A percentile compares a stretch with the other conserved stretches of the same genome.
phyloP scores from a whole-genome alignment of 2,113 vertebrate genomes.

The Lepus americanus region DNA sequence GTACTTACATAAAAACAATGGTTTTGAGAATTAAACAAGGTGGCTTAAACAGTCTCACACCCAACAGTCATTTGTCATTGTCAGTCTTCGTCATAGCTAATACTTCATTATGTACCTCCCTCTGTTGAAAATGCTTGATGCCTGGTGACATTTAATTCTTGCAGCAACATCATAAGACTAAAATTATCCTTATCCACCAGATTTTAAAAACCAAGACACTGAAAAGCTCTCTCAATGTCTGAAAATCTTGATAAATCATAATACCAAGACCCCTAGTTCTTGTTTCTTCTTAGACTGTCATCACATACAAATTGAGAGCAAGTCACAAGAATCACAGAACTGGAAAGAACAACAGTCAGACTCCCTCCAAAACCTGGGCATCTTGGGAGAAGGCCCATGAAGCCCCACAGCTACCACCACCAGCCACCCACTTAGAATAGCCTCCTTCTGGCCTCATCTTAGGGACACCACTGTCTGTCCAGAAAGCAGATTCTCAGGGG shows the following conservation, averaged over 20 bases:
- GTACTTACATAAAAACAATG: not conserved
- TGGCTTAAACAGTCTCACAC: not conserved
- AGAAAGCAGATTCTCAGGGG: not conserved
- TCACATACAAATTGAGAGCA: not conserved
- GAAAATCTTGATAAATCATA: not conserved
- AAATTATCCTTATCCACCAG: not conserved
- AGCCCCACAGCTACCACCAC: accelerated
- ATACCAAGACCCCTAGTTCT: not conserved
- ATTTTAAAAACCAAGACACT: not conserved
- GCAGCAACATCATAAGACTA: not conserved
- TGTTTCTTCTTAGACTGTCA: not conserved
- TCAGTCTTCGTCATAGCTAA: not conserved
- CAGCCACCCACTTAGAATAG: not conserved
- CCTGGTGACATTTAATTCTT: not conserved
- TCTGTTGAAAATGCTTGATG: not conserved
- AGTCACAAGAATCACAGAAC: not conserved
- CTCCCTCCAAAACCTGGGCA: not conserved
- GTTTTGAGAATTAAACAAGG: not conserved
- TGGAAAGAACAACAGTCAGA: not conserved
- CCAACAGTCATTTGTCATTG: not conserved
- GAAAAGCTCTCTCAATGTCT: not conserved
- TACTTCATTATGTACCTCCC: not conserved
- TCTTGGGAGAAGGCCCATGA: not conserved
- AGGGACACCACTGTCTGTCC: not conserved
- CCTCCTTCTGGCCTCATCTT: too few species aligned